Percentiles rank a stretch among this genome's conserved stretches.
phyloP scores from a whole-genome alignment of 2,113 vertebrate species.

The Felis catus region DNA sequence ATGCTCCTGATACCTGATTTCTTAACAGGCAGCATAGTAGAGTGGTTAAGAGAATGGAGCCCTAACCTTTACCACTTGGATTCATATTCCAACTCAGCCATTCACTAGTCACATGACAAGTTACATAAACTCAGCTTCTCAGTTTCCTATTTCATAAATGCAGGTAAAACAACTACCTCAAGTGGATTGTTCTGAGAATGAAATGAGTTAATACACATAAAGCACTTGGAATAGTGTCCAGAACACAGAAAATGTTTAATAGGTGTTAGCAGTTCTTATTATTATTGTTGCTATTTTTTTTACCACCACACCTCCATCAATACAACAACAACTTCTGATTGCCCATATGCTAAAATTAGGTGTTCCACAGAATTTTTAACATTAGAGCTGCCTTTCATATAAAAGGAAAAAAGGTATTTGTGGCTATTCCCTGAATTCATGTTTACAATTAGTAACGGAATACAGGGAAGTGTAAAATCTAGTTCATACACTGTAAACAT shows the following conservation, averaged over 20 bases:
- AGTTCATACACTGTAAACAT: background rate
- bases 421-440: background rate
- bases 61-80: background rate
- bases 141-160: background rate
- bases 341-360: background rate
- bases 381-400: background rate
- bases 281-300: background rate
- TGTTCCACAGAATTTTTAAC: background rate
- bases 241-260: background rate
- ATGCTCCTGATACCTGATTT: background rate
- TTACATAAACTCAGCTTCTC: background rate
- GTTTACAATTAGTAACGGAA: constrained; percentile 20
- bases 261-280: background rate
- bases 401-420: background rate
- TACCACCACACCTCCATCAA: background rate
- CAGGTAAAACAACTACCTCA: background rate
- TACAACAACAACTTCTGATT: background rate
- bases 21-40: background rate
- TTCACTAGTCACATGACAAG: background rate
- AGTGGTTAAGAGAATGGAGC: background rate
- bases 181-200: background rate
- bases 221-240: background rate
- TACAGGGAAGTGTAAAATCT: background rate
- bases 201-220: background rate
- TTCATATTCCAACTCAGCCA: background rate